Evolutionary conservation across 1,140 invertebrate species (phyloP).

Genomic region (Meloidogyne floridensis): DNA sequence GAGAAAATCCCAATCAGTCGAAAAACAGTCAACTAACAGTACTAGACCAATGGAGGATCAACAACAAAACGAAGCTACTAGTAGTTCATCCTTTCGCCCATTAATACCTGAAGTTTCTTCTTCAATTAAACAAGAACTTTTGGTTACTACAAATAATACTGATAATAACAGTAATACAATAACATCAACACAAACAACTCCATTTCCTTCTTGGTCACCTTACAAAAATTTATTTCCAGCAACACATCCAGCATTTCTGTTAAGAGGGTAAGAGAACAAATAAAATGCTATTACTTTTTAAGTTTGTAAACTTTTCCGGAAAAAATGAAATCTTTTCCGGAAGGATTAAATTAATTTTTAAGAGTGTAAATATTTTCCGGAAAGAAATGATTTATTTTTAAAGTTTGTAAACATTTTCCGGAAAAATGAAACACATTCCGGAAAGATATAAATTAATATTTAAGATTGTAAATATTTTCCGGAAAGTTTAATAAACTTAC

Average conservation of each 20-base stretch:
- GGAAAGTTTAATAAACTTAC: too few species aligned
- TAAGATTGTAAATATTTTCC: too few species aligned
- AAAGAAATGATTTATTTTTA: too few species aligned
- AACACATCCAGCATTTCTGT: neutral
- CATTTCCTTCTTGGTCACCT: neutral
- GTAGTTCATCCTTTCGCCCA: neutral
- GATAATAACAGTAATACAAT: neutral
- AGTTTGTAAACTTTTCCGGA: too few species aligned
- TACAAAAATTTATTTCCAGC: neutral
- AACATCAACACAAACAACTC: neutral
- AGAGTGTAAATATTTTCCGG: too few species aligned
- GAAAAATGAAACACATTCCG: too few species aligned
- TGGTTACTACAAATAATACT: neutral
- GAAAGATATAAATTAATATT: too few species aligned
- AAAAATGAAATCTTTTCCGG: too few species aligned
- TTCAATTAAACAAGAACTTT: slow-evolving; percentile 3
- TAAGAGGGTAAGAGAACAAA: neutral
- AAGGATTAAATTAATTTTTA: too few species aligned
- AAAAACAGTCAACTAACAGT: neutral
- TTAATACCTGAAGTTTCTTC: neutral
- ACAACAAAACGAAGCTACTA: neutral
- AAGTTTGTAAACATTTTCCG: too few species aligned
- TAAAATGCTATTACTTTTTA: too few species aligned
- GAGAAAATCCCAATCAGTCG: neutral
- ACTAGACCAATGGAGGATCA: neutral